Evolutionary conservation across 2,113 vertebrate genomes (phyloP).

Genomic region (Corythornis cristatus): DNA sequence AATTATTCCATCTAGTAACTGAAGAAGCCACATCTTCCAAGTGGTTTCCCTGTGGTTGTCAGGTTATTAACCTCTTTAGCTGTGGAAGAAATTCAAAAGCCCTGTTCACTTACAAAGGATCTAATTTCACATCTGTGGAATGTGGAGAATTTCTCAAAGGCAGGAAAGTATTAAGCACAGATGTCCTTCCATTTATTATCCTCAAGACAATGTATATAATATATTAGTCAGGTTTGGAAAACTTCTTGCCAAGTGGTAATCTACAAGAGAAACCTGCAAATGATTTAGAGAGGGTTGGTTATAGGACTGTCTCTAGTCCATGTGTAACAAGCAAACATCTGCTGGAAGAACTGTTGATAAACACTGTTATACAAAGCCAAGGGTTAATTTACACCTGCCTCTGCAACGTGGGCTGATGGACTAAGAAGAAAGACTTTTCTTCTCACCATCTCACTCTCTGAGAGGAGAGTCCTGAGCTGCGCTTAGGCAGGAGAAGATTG

Average conservation of each 20-base stretch:
- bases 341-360: not conserved
- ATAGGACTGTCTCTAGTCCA: not conserved
- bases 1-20: not conserved
- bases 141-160: slow-evolving; percentile 20
- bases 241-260: not conserved
- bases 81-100: slow-evolving; percentile 26
- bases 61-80: not conserved
- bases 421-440: not conserved
- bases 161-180: not conserved
- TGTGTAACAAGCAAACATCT: not conserved
- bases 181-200: slow-evolving; percentile 44
- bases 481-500: not conserved
- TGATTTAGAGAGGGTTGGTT: not conserved
- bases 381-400: not conserved
- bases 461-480: not conserved
- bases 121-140: slow-evolving; percentile 29
- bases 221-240: not conserved
- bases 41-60: not conserved
- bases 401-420: not conserved
- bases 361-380: not conserved
- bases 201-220: not conserved
- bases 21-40: not conserved
- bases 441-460: not conserved
- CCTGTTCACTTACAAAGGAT: not conserved
- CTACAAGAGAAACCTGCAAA: not conserved